Evolutionary conservation across 2,113 vertebrate genomes (phyloP).

Genomic region (Redunca redunca): DNA sequence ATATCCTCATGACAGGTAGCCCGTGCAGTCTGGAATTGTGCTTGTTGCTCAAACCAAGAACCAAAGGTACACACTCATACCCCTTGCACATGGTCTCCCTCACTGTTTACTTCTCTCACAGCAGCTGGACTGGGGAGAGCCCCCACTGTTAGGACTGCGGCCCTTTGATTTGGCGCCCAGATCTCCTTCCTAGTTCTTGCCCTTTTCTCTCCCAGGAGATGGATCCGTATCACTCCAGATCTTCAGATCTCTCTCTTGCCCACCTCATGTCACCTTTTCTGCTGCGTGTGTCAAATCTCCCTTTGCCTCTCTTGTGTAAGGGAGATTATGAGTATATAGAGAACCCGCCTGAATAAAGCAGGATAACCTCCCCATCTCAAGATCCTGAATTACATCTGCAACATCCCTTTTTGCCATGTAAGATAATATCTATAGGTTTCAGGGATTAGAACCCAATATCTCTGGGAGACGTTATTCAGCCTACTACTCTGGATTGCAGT

Average conservation of each 20-base stretch:
- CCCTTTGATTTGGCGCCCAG: not conserved
- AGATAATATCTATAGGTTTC: not conserved
- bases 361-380: not conserved
- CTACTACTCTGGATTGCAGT: not conserved
- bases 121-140: not conserved
- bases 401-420: not conserved
- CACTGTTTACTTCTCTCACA: not conserved
- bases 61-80: accelerated
- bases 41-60: not conserved
- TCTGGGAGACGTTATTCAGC: too few relatives aligned
- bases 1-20: not conserved
- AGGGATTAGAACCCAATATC: not conserved
- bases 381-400: not conserved
- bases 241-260: not conserved
- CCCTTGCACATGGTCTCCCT: not conserved
- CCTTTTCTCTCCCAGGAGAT: not conserved
- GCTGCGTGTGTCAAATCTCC: not conserved
- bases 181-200: not conserved
- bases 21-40: not conserved
- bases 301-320: not conserved
- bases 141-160: not conserved
- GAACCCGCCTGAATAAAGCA: not conserved
- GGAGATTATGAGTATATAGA: not conserved
- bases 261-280: not conserved
- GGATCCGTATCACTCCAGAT: not conserved